phyloP scores from a whole-genome alignment of 2,113 vertebrate species.

The Alouatta palliata region DNA sequence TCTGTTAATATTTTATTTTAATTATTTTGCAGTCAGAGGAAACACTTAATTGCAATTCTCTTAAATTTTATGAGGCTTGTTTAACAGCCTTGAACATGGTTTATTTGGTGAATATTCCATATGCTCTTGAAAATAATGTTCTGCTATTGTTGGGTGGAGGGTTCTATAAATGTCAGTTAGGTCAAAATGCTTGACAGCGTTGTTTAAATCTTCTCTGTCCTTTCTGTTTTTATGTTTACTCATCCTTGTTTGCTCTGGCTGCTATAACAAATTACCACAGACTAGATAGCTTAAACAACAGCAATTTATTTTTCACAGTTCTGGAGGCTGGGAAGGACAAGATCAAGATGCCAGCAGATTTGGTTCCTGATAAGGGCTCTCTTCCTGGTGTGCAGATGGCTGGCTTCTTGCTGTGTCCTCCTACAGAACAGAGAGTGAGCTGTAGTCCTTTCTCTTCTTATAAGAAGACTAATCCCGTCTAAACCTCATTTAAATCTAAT shows the following conservation, averaged over 20 bases:
- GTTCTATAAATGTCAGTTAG: accelerated
- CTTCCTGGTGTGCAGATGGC: not conserved
- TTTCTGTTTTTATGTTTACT: not conserved
- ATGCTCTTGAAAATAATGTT: not conserved
- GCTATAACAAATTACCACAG: not conserved
- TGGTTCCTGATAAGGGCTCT: not conserved
- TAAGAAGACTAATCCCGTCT: not conserved
- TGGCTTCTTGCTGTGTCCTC: not conserved
- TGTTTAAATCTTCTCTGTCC: not conserved
- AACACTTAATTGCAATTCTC: not conserved
- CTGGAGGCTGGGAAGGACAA: not conserved
- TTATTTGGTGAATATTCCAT: not conserved
- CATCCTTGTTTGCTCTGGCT: not conserved
- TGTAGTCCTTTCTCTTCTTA: not conserved
- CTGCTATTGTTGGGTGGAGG: not conserved
- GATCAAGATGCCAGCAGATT: not conserved
- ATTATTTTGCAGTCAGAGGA: not conserved
- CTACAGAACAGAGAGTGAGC: not conserved
- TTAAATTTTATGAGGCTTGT: not conserved
- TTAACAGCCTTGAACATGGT: not conserved
- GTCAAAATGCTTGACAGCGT: not conserved
- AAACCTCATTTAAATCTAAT: not conserved
- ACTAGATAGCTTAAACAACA: not conserved
- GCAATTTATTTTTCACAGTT: not conserved
- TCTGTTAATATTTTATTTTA: not conserved